Evolutionary conservation across 2,113 vertebrate genomes (phyloP), one percentile per base, ranked within the genome.

Genomic region (Mirounga angustirostris): DNA sequence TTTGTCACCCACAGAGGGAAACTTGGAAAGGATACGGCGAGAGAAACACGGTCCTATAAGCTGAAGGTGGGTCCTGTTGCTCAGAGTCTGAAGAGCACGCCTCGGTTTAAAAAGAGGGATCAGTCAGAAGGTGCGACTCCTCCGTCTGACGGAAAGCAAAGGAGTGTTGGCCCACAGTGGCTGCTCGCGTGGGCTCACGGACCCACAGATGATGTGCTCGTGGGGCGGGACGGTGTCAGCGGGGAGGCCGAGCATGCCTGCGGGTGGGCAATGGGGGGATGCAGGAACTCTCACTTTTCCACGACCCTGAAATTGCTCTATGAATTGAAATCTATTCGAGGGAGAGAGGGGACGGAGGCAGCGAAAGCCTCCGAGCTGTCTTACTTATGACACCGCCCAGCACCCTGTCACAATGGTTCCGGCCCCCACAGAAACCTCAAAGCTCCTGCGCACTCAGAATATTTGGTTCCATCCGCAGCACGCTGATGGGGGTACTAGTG

Each of bases 341-440:
- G 52, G 4, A 58, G 86, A 80, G 18, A 21, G 78, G 56, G 9
- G 28, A 30, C 56, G 9, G 71, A 61, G 11, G 14, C 52, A 30
- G 28, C 1, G 54, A 7, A 16, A 54, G 30, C 43, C 26, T 4
- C 69, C 14, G 13, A 0, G 0, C 36, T 2, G 40, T 33, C 71
- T 10, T 46, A 24, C 56, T 24, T 2, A 56, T 19, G 40, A 59
- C 8, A 0, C 69, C 14, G 2, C 0, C 1, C 2, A 0, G 28
- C 28, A 33, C 19, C 30, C 1, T n/a, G 36, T 33, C 19, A 5
- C 19, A 0, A n/a, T 0, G 52, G 52, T 40, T 22, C 21, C 1
- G 2, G 40, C 12, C 16, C 30, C 73, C 46, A 8, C 3, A 11
- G 33, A 50, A 63, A 30, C 33, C 59, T 65, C 74, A 65, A 4